Evolutionary conservation across 1,140 invertebrate genomes (phyloP).

Genomic region (Acromyrmex charruanus): DNA sequence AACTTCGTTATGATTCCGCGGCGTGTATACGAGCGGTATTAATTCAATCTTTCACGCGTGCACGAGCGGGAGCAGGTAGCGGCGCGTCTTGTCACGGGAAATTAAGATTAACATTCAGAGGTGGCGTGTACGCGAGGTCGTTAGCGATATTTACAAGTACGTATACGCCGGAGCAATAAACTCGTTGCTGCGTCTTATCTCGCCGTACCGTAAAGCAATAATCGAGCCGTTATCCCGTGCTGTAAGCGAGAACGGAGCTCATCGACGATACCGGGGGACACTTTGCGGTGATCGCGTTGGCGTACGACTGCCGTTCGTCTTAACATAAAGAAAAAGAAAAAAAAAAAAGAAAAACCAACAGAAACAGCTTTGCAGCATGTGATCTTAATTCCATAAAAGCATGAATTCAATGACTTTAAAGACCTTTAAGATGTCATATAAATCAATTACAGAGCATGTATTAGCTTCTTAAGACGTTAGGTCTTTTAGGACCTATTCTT

Average conservation of each 20-base stretch:
- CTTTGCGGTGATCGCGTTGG: neutral
- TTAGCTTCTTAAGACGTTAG: no score
- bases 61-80: conserved; percentile 72
- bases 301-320: conserved; percentile 9
- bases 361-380: neutral
- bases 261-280: conserved; percentile 30
- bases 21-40: conserved; percentile 66
- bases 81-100: conserved; percentile 72
- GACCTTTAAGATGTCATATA: no score
- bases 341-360: neutral
- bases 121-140: conserved; percentile 68
- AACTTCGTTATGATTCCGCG: conserved; percentile 72
- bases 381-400: neutral
- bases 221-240: conserved; percentile 73
- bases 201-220: conserved; percentile 74
- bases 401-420: neutral
- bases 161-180: conserved; percentile 71
- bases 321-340: no score
- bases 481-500: no score
- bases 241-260: conserved; percentile 54
- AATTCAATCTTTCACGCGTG: conserved; percentile 76
- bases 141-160: conserved; percentile 77
- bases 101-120: conserved; percentile 77
- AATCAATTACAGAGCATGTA: no score
- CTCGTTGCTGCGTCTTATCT: conserved; percentile 72